Evolutionary conservation across 2,797 vertebrate species (phyloP).

Genomic region (Morus bassanus): DNA sequence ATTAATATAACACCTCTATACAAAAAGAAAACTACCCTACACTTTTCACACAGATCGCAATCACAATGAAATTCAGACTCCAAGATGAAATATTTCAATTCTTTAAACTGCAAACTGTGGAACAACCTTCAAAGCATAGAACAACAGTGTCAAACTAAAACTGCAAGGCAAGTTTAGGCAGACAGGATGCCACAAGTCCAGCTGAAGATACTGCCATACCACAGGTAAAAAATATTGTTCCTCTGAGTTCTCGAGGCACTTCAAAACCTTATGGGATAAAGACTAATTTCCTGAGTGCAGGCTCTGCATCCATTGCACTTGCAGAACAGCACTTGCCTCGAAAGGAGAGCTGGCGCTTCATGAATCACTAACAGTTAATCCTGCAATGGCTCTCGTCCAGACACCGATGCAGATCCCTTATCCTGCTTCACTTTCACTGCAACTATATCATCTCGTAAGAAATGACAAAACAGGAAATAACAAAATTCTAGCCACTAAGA

Average conservation of each 20-base stretch:
- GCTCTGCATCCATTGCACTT: neutral
- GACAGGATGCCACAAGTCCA: neutral
- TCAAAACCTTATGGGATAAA: neutral
- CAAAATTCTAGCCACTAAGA: neutral
- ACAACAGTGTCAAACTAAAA: neutral
- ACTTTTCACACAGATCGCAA: neutral
- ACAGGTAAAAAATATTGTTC: rapidly evolving
- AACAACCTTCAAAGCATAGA: neutral
- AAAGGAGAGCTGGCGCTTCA: neutral
- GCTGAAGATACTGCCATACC: neutral
- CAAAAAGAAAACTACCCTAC: neutral
- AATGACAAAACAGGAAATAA: neutral
- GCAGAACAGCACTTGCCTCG: neutral
- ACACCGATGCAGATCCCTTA: neutral
- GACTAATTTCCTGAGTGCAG: no score
- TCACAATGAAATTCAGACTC: neutral
- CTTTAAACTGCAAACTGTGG: neutral
- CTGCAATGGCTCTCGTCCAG: neutral
- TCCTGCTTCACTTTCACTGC: neutral
- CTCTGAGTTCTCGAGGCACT: neutral
- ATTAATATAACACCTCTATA: neutral
- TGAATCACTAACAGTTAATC: neutral
- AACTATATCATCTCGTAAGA: neutral
- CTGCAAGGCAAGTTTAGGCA: neutral
- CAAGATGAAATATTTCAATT: neutral